Evolutionary conservation across 2,797 vertebrate genomes (phyloP).

Genomic region (Sciurus vulgaris): DNA sequence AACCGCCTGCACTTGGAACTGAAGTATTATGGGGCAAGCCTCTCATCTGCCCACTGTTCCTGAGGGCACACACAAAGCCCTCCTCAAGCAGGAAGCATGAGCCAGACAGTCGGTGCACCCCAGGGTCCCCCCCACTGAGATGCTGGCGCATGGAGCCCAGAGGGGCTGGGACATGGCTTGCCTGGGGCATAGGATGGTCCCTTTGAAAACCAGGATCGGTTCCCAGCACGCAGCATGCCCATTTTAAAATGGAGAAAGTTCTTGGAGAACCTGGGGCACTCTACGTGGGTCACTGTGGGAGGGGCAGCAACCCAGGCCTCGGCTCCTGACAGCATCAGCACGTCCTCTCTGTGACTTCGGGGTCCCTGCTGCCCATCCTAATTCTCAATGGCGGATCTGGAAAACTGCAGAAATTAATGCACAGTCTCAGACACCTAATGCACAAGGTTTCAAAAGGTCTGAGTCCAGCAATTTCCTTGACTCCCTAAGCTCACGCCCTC

Average conservation of each 20-base stretch:
- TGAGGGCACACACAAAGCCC: background rate
- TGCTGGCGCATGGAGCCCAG: accelerated
- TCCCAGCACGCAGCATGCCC: accelerated
- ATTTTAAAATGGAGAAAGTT: background rate
- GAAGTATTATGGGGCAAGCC: accelerated
- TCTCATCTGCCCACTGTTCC: too few relatives aligned
- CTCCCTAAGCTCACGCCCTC: background rate
- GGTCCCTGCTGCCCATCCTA: background rate
- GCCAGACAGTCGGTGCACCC: accelerated
- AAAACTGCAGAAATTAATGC: background rate
- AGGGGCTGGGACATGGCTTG: accelerated
- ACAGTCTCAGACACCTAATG: background rate
- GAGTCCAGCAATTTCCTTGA: background rate
- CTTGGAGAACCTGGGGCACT: background rate
- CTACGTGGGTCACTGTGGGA: too few relatives aligned
- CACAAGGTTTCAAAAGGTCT: background rate
- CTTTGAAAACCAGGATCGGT: background rate
- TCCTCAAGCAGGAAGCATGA: accelerated
- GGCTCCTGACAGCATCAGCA: too few relatives aligned
- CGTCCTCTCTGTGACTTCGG: accelerated
- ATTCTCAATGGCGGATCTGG: background rate
- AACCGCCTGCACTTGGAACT: accelerated
- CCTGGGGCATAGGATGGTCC: accelerated
- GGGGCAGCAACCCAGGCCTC: background rate
- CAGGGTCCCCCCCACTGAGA: too few relatives aligned